Percentiles rank a stretch among this genome's conserved stretches.
These are phyloP conservation scores for Synanthedon myopaeformis DNA, from an alignment of 2,888 invertebrate species.

Conservation along the genomic window DNA sequence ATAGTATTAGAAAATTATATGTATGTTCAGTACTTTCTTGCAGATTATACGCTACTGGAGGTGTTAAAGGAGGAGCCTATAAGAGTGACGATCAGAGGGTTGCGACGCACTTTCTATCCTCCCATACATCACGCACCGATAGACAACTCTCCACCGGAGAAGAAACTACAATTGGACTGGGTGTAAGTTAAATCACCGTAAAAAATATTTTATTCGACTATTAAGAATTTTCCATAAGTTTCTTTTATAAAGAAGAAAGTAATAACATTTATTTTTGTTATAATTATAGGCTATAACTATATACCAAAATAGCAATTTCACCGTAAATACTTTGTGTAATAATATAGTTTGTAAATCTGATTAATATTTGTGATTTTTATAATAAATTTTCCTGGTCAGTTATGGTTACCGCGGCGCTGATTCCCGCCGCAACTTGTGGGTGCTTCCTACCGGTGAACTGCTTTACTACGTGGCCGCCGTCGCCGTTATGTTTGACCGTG, in stretches of 20 bases:
- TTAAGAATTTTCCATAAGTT: no score
- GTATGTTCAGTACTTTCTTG: conserved; percentile 5
- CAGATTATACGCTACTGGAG: conserved; percentile 86
- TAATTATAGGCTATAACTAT: not conserved
- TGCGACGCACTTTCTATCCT: conserved; percentile 87
- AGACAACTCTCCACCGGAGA: conserved; percentile 88
- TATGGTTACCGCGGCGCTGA: conserved; percentile 96
- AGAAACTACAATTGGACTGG: conserved; percentile 92
- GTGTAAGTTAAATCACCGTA: conserved; percentile 69
- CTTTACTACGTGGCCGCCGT: conserved; percentile 94
- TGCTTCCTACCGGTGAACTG: conserved; percentile 92
- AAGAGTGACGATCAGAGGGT: conserved; percentile 83
- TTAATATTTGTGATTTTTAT: no score
- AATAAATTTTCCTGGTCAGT: conserved; percentile 46
- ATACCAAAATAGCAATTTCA: not conserved
- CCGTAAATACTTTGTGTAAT: not conserved
- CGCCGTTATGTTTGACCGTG: conserved; percentile 87
- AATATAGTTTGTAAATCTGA: not conserved
- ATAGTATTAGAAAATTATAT: no score
- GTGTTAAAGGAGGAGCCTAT: conserved; percentile 88
- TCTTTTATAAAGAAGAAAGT: no score
- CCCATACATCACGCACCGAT: conserved; percentile 87
- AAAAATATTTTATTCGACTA: not conserved
- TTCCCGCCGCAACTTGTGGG: conserved; percentile 90
- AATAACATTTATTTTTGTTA: no score